Base-by-base conservation (phyloP, 1,140 invertebrate species). In the Listronotus bonariensis region DNA sequence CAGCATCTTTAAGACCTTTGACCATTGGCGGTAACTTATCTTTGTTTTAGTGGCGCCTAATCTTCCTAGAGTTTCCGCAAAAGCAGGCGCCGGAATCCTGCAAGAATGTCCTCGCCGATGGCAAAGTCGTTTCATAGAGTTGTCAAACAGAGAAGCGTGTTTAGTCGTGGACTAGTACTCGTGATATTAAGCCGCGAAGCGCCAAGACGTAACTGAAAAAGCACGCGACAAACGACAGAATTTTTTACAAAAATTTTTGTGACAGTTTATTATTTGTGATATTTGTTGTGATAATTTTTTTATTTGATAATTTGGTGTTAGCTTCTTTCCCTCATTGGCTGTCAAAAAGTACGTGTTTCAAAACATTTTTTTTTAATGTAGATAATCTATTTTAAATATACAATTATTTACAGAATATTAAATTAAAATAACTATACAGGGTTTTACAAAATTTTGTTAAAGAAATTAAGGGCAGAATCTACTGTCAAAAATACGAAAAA, bases 31-130 rank as follows among this genome's bases (percentile, higher is more conserved):
- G 15, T 26, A 45, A 53, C 43, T 15, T 42, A 43, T 48, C 14
- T 60, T 34, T 40, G 45, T 46, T 48, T 48, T 45, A 53, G 48
- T 43, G 59, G 59, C 59, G 59, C 59, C 59, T 61, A 53, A 61
- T 61, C 59, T 53, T 61, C 40, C 59, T 42, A 48, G 38, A 52
- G 52, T 61, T 61, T 61, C 59, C 59, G 59, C 59, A 61, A 61
- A 48, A 53, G 59, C 59, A 53, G 59, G 59, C 59, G 59, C 56
- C 59, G 48, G 59, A 48, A 40, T 61, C 45, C 57, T 59, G 57
- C 46, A 59, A 61, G 59, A 61, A 32, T 45, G 57, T 57, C 55
- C 57, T 59, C 57, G 57, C 57, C 57, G 57, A 59, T 59, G 57
- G 57, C 57, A 59, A 59, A 59, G 57, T 49, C 45, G 48, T 59